Base-by-base conservation (phyloP, 2,113 vertebrate species). In the Pycnonotus jocosus region DNA sequence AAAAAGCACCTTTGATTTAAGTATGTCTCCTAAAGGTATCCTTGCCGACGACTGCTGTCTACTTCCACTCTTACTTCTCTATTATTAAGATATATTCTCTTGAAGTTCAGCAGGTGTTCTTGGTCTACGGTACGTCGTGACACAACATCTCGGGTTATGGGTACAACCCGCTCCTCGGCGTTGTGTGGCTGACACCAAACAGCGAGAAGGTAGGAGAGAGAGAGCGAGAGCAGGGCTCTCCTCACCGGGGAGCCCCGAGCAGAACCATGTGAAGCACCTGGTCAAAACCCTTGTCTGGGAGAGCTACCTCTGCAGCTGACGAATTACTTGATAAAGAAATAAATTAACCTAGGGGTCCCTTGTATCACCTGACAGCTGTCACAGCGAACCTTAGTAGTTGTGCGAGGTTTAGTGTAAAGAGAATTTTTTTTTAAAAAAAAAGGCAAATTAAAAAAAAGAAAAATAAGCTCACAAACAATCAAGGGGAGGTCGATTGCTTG, bases 41-140 rank as follows among this genome's bases (percentile, higher is more conserved):
- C 54, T 50, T 50, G 58, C 54, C 81, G 27, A 15, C 4, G 5
- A 31, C 50, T 70, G 68, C 47, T 47, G 15, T 16, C 47, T n/a
- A 50, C 30, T 73, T 77, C 57, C 38, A 53, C 21, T 9, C 62
- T 87, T 40, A 60, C 3, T 89, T 65, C 12, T 58, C 50, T 70
- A 0, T 58, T 70, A 42, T 33, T 53, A 22, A 35, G 7, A 11
- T 31, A 5, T 51, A 80, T 90, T 51, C 70, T 83, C 48, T 47
- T 23, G 27, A 16, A 30, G 24, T 16, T 62, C 38, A 47, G 25
- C 47, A 76, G 50, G 48, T 86, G 38, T 44, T 57, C 64, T 58
- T 40, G 33, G 40, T 42, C 68, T 60, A 11, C 0, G 0, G 8
- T 27, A 30, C 10, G 1, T 31, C 1, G 8, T 16, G 73, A 53